Evolutionary conservation across 2,113 vertebrate genomes (phyloP), one percentile per base, ranked within the genome.

Genomic region (Syrrhaptes paradoxus): DNA sequence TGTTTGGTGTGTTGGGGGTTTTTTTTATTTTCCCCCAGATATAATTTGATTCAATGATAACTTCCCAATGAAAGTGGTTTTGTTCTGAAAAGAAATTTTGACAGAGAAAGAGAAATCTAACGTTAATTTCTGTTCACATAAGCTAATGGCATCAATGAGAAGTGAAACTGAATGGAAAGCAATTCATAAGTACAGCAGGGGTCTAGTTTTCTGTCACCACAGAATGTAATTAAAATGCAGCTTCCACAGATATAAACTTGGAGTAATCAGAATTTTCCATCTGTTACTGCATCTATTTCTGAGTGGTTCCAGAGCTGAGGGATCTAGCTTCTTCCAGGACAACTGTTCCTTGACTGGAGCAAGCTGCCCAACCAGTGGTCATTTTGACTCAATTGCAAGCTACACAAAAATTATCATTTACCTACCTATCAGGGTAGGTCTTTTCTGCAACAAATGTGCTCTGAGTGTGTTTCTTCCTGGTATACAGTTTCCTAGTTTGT

Each of bases 171-270:
- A 97, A 94, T 93, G 91, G 95, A 97, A 87, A 96, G 51, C 89
- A 90, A 96, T 97, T 98, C 96, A 87, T 97, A 97, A 97, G 89
- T 97, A 95, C 86, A 97, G 94, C 95, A 96, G 94, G 97, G 95
- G 94, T 97, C 96, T 97, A 89, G 65, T 95, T 95, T 95, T 93
- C 89, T 48, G 32, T 92, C 91, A 90, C 70, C 5, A 4, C 75
- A 67, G 57, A 95, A 95, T 90, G 91, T 94, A 95, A 97, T 96
- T 96, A 97, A 95, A 95, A 89, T 1, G 4, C 52, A 84, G 55
- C 41, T 95, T 93, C 54, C 54, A 55, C 54, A 89, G 87, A 87
- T 80, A 93, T 63, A 94, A 94, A 82, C 92, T 89, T 82, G 55
- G 70, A 90, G 72, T 90, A 88, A 93, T 94, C 91, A 95, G 70